These are phyloP conservation scores for Asarcornis scutulata DNA, from an alignment of 2,113 vertebrate genomes.

Conservation along the genomic window DNA sequence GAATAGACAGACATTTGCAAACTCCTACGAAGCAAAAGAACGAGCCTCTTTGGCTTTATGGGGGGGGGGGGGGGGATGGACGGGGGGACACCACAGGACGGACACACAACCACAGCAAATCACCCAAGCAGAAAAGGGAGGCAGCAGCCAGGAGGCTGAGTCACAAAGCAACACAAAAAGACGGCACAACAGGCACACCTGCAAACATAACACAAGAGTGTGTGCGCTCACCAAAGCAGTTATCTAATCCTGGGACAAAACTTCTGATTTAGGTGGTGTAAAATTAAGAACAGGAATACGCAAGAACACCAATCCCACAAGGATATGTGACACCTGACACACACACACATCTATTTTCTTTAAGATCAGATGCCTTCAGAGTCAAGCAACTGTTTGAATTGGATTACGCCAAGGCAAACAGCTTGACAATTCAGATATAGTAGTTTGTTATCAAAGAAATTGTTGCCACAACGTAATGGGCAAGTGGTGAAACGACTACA, in stretches of 20 bases:
- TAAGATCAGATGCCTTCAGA: neutral
- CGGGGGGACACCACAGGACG: no score
- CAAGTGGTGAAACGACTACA: neutral
- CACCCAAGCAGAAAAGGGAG: neutral
- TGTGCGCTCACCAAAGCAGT: neutral
- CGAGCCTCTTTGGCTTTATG: neutral
- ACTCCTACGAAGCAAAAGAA: neutral
- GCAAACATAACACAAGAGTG: rapidly evolving
- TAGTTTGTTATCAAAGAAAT: neutral
- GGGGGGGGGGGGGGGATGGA: no score
- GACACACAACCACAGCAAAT: no score
- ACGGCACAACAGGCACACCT: neutral
- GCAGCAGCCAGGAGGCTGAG: neutral
- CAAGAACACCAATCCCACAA: neutral
- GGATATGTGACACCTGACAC: neutral
- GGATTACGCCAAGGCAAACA: neutral
- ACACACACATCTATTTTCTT: neutral
- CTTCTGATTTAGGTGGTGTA: neutral
- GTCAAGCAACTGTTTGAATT: neutral
- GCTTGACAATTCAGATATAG: neutral
- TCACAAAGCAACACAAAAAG: neutral
- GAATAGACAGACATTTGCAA: neutral
- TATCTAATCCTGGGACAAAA: neutral
- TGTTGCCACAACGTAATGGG: neutral
- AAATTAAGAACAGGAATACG: neutral